Evolutionary conservation across 2,888 invertebrate genomes (phyloP), one percentile per base, ranked within the genome.

Genomic region (Rosalia funebris): DNA sequence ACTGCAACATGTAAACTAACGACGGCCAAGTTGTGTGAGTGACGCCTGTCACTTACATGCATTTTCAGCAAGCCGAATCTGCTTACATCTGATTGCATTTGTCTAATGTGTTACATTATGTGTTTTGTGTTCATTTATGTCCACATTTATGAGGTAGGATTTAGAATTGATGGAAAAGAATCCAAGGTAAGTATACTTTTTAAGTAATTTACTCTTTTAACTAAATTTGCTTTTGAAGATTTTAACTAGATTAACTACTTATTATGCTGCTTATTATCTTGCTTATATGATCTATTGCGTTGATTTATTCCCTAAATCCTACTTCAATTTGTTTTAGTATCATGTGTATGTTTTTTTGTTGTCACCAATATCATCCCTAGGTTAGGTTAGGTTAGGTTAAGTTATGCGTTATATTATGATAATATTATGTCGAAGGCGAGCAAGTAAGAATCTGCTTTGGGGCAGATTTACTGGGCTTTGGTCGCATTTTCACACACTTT

Each of bases 151-250:
- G 53, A 47, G 39, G 57, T 57, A 57, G 57, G 57, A 57, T 57
- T 57, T 57, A 57, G 57, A 39, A 34, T 36, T 17, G 39, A 31
- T 41, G 31, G 3, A 17, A 37, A 46, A n/a, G n/a, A n/a, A n/a
- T n/a, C n/a, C 4, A 46, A 34, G 58, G 52, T 52, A 58, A 58
- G 58, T 58, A 58, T 19, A 48, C 39, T 53, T 58, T 57, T 48
- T 31, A 37, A 36, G 9, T 55, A 37, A 15, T 45, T 55, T n/a
- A n/a, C n/a, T 52, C 20, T 47, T 47, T 1, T 16, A 32, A 34
- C 20, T 31, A 42, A 25, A 37, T 10, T 9, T 14, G 31, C 20
- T 14, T 0, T 31, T 25, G 17, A 32, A 53, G 5, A 9, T 20
- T 25, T 16, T 41, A 15, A 12, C 9, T 34, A 9, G n/a, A 36